These are phyloP conservation scores for Calliscelio sp. DNA, from an alignment of 2,888 invertebrate genomes.

Conservation along the genomic window DNA sequence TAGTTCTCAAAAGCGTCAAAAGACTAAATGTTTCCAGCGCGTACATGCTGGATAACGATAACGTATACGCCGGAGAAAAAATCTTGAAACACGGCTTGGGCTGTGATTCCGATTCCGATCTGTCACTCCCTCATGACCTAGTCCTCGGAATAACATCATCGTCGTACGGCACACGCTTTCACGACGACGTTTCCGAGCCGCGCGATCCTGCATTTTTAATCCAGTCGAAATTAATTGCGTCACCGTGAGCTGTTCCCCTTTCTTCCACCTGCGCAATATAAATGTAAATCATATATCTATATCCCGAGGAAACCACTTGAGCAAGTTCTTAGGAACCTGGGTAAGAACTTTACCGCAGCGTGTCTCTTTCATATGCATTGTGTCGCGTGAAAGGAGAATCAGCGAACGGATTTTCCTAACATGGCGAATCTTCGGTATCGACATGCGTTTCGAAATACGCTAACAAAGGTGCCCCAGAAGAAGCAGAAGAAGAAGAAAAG, in stretches of 20 bases:
- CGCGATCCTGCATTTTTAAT: constrained; percentile 27
- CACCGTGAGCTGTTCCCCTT: constrained; percentile 33
- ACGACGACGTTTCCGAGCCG: constrained; percentile 45
- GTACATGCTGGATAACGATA: constrained; percentile 17
- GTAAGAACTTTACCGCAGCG: constrained; percentile 19
- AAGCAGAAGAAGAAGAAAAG: too few relatives aligned
- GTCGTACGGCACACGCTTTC: constrained; percentile 66
- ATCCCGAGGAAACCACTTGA: constrained; percentile 7
- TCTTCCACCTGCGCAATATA: constrained; percentile 39
- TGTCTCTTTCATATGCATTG: constrained; percentile 64
- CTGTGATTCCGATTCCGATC: constrained; percentile 66
- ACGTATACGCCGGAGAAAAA: constrained; percentile 19
- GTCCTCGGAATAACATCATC: constrained; percentile 57
- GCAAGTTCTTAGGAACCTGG: background rate
- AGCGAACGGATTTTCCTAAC: constrained; percentile 81
- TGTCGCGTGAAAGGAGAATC: constrained; percentile 67
- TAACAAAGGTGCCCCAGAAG: constrained; percentile 37
- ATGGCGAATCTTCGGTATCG: constrained; percentile 75
- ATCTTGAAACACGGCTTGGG: constrained; percentile 64
- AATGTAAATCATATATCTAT: constrained; percentile 32
- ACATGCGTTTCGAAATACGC: constrained; percentile 27
- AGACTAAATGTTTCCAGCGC: background rate
- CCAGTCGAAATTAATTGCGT: constrained; percentile 39
- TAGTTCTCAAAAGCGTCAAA: constrained; percentile 41
- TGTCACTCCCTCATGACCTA: constrained; percentile 75